Percentiles rank a stretch among this genome's conserved stretches.
These are phyloP conservation scores for Drosophila colorata DNA, from an alignment of 2,888 invertebrate genomes.

Conservation along the genomic window DNA sequence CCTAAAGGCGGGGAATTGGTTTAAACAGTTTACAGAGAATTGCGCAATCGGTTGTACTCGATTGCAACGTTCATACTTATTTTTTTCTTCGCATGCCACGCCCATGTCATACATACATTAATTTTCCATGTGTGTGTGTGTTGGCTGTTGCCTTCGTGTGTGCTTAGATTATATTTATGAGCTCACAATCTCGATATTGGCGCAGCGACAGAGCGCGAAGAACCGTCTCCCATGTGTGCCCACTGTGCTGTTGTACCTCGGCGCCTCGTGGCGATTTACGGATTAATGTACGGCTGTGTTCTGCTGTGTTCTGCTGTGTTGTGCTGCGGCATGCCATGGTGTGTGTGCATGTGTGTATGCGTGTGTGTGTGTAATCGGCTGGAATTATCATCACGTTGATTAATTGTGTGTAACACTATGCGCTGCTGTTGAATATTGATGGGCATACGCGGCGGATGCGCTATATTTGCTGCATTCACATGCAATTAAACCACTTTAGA, in stretches of 20 bases:
- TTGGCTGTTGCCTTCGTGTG: constrained; percentile 4
- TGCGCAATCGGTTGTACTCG: neutral
- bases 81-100: constrained; percentile 59
- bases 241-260: constrained; percentile 5
- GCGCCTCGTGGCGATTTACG: constrained; percentile 22
- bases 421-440: constrained; percentile 7
- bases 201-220: constrained; percentile 9
- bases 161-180: constrained; percentile 56
- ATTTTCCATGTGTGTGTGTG: constrained; percentile 14
- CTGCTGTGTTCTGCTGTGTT: neutral
- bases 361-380: constrained; percentile 41
- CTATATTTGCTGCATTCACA: constrained; percentile 9
- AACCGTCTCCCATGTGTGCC: neutral
- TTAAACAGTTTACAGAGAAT: neutral
- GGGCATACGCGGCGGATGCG: constrained; percentile 19
- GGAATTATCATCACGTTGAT: constrained; percentile 57
- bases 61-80: neutral
- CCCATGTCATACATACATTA: constrained; percentile 55
- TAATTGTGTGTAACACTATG: constrained; percentile 48
- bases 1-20: too few species aligned
- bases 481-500: constrained; percentile 6
- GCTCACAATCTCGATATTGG: constrained; percentile 29
- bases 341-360: neutral
- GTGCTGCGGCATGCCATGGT: neutral
- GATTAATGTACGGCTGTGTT: neutral